Percentiles rank a stretch among this genome's conserved stretches.
phyloP scores from a whole-genome alignment of 2,113 vertebrate genomes.

The Marmota monax region DNA sequence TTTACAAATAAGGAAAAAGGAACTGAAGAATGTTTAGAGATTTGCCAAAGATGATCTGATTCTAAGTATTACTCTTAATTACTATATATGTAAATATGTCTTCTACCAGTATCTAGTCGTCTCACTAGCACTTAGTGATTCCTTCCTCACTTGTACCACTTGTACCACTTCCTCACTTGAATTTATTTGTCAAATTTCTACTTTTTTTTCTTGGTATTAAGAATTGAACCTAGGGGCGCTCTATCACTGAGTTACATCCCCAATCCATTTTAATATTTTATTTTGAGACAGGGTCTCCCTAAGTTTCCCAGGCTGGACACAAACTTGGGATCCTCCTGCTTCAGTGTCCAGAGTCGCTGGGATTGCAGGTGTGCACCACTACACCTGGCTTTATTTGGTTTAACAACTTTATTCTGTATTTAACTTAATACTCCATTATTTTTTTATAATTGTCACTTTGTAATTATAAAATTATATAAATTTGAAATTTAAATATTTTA shows the following conservation, averaged over 20 bases:
- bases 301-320: too few species aligned
- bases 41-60: not conserved
- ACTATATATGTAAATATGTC: not conserved
- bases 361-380: too few species aligned
- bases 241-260: too few species aligned
- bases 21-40: not conserved
- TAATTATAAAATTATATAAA: not conserved
- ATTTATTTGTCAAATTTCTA: conserved; percentile 15
- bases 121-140: not conserved
- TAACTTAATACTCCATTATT: not conserved
- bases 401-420: conserved; percentile 46
- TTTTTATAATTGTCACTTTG: not conserved
- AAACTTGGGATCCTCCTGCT: too few species aligned
- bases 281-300: too few species aligned
- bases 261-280: too few species aligned
- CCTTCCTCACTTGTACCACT: not conserved
- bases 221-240: too few species aligned
- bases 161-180: not conserved
- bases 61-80: not conserved
- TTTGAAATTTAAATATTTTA: not conserved
- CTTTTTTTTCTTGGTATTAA: not conserved
- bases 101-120: not conserved
- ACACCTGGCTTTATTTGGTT: not conserved
- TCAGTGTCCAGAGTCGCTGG: too few species aligned
- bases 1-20: not conserved